phyloP scores from a whole-genome alignment of 2,888 invertebrate genomes.

The Koerneria pararmatus region DNA sequence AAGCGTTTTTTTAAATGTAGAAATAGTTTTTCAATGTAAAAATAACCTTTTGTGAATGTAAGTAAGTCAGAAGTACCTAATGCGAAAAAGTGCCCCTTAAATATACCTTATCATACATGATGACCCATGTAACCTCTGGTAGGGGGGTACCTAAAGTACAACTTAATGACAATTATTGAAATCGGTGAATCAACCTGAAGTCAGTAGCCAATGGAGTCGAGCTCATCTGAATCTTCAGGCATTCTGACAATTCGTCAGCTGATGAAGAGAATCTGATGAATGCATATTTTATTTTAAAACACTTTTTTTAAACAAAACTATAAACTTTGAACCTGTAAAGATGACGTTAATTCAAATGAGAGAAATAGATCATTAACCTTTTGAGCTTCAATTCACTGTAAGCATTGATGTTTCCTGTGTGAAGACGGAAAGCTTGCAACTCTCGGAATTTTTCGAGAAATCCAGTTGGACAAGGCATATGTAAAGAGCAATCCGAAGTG shows the following conservation, averaged over 20 bases:
- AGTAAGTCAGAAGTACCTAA: too few relatives aligned
- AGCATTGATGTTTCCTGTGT: constrained; percentile 59
- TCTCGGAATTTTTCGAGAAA: constrained; percentile 33
- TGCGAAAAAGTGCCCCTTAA: too few relatives aligned
- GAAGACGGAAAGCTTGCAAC: constrained; percentile 47
- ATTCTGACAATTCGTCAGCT: constrained; percentile 56
- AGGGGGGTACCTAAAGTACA: too few relatives aligned
- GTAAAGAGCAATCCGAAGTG: too few relatives aligned
- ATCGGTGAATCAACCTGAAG: constrained; percentile 33
- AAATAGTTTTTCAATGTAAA: too few relatives aligned
- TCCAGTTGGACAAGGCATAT: constrained; percentile 28
- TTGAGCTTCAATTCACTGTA: constrained; percentile 56
- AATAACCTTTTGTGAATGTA: too few relatives aligned
- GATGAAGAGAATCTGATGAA: constrained; percentile 49
- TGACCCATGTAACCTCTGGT: too few relatives aligned
- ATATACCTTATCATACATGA: too few relatives aligned
- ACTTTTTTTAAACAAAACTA: neutral
- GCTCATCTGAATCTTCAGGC: constrained; percentile 52
- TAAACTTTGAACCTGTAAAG: neutral
- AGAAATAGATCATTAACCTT: neutral
- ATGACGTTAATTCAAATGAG: neutral
- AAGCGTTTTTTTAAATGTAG: too few relatives aligned
- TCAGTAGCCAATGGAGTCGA: constrained; percentile 42
- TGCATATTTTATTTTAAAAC: constrained; percentile 3
- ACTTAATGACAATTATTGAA: too few relatives aligned